Evolutionary conservation across 2,888 invertebrate genomes (phyloP).

Genomic region (Griposia aprilina): DNA sequence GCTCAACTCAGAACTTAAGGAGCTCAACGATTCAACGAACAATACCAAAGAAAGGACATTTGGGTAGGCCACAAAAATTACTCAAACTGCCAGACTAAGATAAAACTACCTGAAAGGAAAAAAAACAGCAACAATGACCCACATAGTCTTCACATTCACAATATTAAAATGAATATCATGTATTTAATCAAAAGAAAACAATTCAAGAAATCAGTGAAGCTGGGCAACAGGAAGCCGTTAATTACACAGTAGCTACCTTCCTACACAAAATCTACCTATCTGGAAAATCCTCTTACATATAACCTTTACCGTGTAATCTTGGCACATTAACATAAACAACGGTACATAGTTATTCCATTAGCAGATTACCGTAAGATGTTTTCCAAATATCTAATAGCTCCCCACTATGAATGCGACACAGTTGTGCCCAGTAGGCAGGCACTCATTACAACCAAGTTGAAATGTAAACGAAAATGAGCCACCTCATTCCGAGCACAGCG

Average conservation of each 20-base stretch:
- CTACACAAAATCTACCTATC: too few species aligned
- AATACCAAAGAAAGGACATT: too few species aligned
- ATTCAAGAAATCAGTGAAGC: background rate
- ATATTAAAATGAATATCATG: too few species aligned
- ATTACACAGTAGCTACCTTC: background rate
- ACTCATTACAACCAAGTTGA: conserved; percentile 50
- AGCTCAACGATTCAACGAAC: too few species aligned
- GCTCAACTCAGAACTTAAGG: too few species aligned
- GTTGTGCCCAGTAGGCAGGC: conserved; percentile 35
- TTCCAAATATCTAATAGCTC: background rate
- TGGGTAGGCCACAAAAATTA: too few species aligned
- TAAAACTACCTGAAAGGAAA: too few species aligned
- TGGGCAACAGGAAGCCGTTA: background rate
- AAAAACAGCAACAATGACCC: too few species aligned
- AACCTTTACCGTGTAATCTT: background rate
- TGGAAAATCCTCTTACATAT: background rate
- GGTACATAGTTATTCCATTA: background rate
- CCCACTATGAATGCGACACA: conserved; percentile 32
- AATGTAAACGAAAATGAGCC: conserved; percentile 51
- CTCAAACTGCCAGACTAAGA: too few species aligned
- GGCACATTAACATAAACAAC: background rate
- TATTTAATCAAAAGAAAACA: too few species aligned
- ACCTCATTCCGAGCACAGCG: conserved; percentile 50
- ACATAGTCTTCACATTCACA: too few species aligned
- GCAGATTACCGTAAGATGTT: background rate